Evolutionary conservation across 2,888 invertebrate species (phyloP).

Genomic region (Oithona nana): DNA sequence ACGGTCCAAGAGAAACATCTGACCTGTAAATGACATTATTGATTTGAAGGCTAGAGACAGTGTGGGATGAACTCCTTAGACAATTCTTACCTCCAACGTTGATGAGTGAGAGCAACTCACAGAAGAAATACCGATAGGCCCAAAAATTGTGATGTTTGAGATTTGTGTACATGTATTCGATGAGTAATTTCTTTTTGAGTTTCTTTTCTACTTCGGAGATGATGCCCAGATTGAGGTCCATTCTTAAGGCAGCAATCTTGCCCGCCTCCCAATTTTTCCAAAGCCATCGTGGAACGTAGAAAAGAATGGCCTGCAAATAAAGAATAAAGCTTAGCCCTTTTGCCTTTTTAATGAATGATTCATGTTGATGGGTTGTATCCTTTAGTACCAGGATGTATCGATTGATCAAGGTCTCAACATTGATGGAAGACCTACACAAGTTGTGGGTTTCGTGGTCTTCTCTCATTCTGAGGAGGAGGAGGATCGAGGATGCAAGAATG

Average conservation of each 20-base stretch:
- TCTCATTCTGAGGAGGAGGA: too few relatives aligned
- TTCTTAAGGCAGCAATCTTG: conserved; percentile 83
- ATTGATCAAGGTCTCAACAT: too few relatives aligned
- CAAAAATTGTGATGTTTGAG: conserved; percentile 83
- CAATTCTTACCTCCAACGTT: conserved; percentile 63
- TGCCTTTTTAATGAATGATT: too few relatives aligned
- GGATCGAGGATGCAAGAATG: too few relatives aligned
- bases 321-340: too few relatives aligned
- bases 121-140: conserved; percentile 82
- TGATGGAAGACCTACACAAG: too few relatives aligned
- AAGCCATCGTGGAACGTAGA: conserved; percentile 84
- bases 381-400: too few relatives aligned
- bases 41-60: too few relatives aligned
- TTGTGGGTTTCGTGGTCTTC: too few relatives aligned
- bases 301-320: conserved; percentile 61
- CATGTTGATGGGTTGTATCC: too few relatives aligned
- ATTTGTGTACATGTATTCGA: conserved; percentile 83
- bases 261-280: conserved; percentile 96
- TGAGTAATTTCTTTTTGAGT: conserved; percentile 78
- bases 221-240: conserved; percentile 82
- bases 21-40: conserved; percentile 40
- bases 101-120: conserved; percentile 65
- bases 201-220: conserved; percentile 84
- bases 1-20: conserved; percentile 84
- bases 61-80: too few relatives aligned